Evolutionary conservation across 2,888 invertebrate genomes (phyloP), one percentile per base, ranked within the genome.

Genomic region (Panzeria rudis): DNA sequence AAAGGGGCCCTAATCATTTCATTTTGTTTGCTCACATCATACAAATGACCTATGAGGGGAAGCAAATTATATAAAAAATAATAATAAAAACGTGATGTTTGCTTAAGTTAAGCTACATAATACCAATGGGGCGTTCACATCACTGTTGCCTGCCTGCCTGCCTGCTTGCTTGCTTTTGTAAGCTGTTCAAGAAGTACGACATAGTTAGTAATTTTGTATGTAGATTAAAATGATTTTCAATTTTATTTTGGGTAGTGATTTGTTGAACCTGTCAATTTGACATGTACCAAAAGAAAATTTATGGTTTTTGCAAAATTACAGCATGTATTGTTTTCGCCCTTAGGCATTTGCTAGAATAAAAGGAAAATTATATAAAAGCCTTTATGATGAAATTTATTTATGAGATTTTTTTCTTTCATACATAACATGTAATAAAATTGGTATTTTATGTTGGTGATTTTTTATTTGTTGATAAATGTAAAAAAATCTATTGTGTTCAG

Each of bases 61-160:
- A 29, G 5, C n/a, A 41, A 35, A 20, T n/a, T 47, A 41, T 11
- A 38, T 3, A 38, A 1, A 52, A 54, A 15, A 38, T 41, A 50
- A 47, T 38, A 61, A 38, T 13, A 66, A 64, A 79, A 84, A 79
- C 84, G 84, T 84, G 79, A 79, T 75, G 75, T 69, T 75, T 75
- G 29, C 23, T 56, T 20, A 68, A 44, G 47, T 68, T 38, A 64
- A 69, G 17, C 50, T 66, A 73, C 52, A 59, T 29, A 38, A 20
- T 71, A 71, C 32, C 41, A 72, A 13, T 41, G 77, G 72, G 83
- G 72, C 83, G 83, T 83, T 78, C 83, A 78, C 72, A 52, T 59
- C 50, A 73, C 11, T 50, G 13, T 50, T 47, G 44, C 2, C 66
- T 25, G 64, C 3, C 47, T 17, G 8, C 0, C 66, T 5, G 38